Base-by-base conservation (phyloP, 1,140 invertebrate species). In the Drosophila orena region DNA sequence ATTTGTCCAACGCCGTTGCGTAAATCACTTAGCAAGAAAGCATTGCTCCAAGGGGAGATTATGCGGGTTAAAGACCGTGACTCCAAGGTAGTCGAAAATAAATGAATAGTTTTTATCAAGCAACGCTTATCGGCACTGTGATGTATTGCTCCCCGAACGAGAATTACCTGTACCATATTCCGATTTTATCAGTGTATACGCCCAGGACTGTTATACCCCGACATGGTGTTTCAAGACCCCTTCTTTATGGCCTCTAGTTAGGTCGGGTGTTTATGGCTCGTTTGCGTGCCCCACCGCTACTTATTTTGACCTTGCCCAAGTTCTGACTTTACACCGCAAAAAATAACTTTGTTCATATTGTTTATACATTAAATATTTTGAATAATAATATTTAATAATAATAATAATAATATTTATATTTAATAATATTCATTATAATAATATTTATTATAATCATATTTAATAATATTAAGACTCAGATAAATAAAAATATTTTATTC, bases 201-300 rank as follows among this genome's bases (percentile, higher is more conserved):
- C 68, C 44, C 30, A 34, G n/a, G n/a, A n/a, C 71, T 34, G 44
- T 71, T 50, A 17, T 30, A 50, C 34, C 37, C 22, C 24, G 20
- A 58, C 62, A 55, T 75, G 42, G 44, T 59, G 53, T 40, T 30
- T 4, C 27, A 76, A 55, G 49, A 54, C 42, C 62, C 14, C 72
- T 38, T 60, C 54, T 68, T 72, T 66, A 58, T 68, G 69, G 54
- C 49, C 53, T 49, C 54, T 79, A 64, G 74, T 86, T 86, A 78
- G 56, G 59, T 54, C 78, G 69, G 69, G 79, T 88, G 84, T 79
- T 89, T 89, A 89, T 83, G 62, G 76, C 79, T 77, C 76, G 71
- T 73, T 88, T 83, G 84, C 84, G 83, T 88, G 84, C 62, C 44
- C 50, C 64, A 54, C 44, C 35, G 56, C 64, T 27, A 71, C 58